Percentiles rank a stretch among this genome's conserved stretches.
These are phyloP conservation scores for Clanis bilineata DNA, from an alignment of 2,888 invertebrate species.

Conservation along the genomic window DNA sequence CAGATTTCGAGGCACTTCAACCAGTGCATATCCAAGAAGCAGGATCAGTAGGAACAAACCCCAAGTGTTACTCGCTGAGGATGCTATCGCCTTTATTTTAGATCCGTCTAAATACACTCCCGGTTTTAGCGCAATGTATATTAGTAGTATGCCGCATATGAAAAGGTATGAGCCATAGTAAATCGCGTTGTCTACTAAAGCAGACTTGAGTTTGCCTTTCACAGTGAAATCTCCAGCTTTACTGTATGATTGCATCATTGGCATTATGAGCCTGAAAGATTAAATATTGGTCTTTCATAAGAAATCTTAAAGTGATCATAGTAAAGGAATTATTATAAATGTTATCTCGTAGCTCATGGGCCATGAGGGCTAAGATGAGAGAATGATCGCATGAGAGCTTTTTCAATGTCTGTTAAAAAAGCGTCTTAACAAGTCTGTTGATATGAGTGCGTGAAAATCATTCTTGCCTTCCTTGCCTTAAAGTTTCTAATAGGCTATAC, in stretches of 20 bases:
- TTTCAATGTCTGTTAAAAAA: too few relatives aligned
- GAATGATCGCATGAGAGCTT: too few relatives aligned
- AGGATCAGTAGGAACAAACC: slow-evolving; percentile 97
- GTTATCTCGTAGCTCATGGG: too few relatives aligned
- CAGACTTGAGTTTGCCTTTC: slow-evolving; percentile 96
- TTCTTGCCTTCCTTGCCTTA: too few relatives aligned
- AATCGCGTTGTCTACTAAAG: slow-evolving; percentile 97
- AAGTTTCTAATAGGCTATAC: too few relatives aligned
- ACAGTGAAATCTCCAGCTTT: slow-evolving; percentile 99
- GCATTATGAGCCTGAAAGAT: slow-evolving; percentile 92
- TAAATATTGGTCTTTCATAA: neutral
- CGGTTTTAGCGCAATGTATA: slow-evolving; percentile 96
- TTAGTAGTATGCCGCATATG: slow-evolving; percentile 95
- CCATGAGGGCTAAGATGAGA: too few relatives aligned
- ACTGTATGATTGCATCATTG: slow-evolving; percentile 99
- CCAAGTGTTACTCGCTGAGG: slow-evolving; percentile 99
- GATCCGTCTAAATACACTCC: slow-evolving; percentile 94
- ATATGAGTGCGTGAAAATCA: too few relatives aligned
- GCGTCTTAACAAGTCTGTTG: too few relatives aligned
- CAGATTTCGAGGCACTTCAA: slow-evolving; percentile 95
- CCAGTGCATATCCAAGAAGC: slow-evolving; percentile 95
- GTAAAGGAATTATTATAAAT: too few relatives aligned
- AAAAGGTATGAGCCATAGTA: slow-evolving; percentile 98
- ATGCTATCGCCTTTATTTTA: slow-evolving; percentile 97
- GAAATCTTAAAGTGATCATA: too few relatives aligned